Evolutionary conservation across 1,140 invertebrate genomes (phyloP), one percentile per base, ranked within the genome.

Genomic region (Drosophila mauritiana): DNA sequence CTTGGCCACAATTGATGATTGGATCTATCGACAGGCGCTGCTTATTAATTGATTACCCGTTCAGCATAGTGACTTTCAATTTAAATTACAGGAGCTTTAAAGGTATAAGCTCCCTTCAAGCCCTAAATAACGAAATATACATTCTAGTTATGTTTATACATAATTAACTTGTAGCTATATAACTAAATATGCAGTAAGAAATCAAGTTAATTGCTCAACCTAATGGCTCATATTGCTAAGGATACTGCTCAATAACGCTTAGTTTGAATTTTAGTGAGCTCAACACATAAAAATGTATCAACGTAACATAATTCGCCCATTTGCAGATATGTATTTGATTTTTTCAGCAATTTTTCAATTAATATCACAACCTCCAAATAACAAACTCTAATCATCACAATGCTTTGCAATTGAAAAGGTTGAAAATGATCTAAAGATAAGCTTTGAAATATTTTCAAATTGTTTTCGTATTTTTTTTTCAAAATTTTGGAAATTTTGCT

Each of bases 1-100:
- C 36, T 22, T 68, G 63, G 42, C 42, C 68, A 57, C 64, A 70
- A 70, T 70, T 70, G 64, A 70, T 70, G 67, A 55, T 69, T 54
- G 31, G 25, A 62, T 48, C 11, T 25, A 43, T 12, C 15, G 37
- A 43, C 6, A 8, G 65, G 43, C 64, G 65, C 68, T 70, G 65
- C 68, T 49, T 22, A 0, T 20, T 22, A 2, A 34, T 58, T 54
- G 25, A 63, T 25, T 13, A 34, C 27, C 59, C 37, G 13, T 22
- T 20, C 5, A 11, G n/a, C 34, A 31, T 8, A 31, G 20, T 22
- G 20, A 22, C 20, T 22, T 22, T 22, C 20, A 3, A 22, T 22
- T 22, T 22, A 22, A 22, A 22, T 22, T 22, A 27, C 25, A 27
- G 25, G 5, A 27, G 25, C 25, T 27, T 27, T 6, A 27, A 27